Evolutionary conservation across 1,140 invertebrate genomes (phyloP).

Genomic region (Aphidius ervi): DNA sequence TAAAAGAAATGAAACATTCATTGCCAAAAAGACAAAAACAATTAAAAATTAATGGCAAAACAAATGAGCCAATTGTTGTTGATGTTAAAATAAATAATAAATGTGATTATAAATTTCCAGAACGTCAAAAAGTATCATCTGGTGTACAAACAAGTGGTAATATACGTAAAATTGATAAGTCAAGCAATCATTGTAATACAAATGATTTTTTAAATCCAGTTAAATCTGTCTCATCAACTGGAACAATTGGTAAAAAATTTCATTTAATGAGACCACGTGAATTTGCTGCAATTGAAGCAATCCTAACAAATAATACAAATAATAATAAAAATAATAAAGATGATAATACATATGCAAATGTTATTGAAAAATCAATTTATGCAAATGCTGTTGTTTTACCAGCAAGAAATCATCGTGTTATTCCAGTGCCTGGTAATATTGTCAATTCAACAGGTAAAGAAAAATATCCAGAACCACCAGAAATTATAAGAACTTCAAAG

Average conservation of each 20-base stretch:
- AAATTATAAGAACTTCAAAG: too few relatives aligned
- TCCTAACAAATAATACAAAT: constrained; percentile 37
- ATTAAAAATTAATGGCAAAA: constrained; percentile 22
- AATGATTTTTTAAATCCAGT: not conserved
- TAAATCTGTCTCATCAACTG: constrained; percentile 16
- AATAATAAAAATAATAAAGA: constrained; percentile 26
- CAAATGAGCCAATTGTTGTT: constrained; percentile 15
- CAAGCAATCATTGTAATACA: constrained; percentile 5
- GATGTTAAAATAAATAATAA: constrained; percentile 5
- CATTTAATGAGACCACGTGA: constrained; percentile 53
- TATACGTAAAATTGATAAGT: constrained; percentile 40
- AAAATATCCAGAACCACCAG: not conserved
- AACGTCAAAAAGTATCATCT: constrained; percentile 52
- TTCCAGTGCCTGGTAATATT: constrained; percentile 3
- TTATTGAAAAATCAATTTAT: constrained; percentile 41
- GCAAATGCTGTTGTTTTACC: constrained; percentile 29
- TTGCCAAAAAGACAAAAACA: constrained; percentile 53
- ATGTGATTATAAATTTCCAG: constrained; percentile 7
- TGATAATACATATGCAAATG: constrained; percentile 48
- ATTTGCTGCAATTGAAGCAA: constrained; percentile 51
- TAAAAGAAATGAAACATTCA: constrained; percentile 67
- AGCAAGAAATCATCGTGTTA: constrained; percentile 9
- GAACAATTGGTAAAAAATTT: constrained; percentile 42
- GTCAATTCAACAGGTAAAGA: not conserved
- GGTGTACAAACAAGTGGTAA: constrained; percentile 53